Conservation (phyloP, 2,113 vertebrate species). For the Tupaia chinensis region DNA sequence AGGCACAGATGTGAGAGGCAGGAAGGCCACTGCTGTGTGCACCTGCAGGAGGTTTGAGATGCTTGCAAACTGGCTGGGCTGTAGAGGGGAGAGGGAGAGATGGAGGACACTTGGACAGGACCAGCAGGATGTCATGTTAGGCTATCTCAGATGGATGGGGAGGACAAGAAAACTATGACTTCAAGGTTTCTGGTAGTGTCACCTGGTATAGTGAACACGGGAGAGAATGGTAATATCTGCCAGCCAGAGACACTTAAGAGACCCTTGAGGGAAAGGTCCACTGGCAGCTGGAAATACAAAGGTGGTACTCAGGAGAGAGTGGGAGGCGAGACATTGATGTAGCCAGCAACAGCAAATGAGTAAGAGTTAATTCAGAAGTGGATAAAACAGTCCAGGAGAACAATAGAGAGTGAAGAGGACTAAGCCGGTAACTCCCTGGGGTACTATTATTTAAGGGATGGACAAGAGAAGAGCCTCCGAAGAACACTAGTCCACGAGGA, state of each 20-base stretch:
- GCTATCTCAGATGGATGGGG: too few relatives aligned
- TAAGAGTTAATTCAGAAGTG: not conserved
- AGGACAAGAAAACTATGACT: not conserved
- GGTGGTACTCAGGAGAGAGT: not conserved
- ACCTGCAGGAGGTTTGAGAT: too few relatives aligned
- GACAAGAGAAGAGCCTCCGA: too few relatives aligned
- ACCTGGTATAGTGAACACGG: not conserved
- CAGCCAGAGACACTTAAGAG: not conserved
- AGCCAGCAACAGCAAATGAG: not conserved
- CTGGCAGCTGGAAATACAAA: not conserved
- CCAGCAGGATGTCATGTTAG: not conserved
- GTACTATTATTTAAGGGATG: too few relatives aligned
- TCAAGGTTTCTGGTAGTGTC: not conserved
- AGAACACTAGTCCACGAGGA: not conserved
- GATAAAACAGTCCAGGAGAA: not conserved
- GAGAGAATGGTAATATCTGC: not conserved
- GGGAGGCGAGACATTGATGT: not conserved
- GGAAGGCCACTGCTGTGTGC: too few relatives aligned
- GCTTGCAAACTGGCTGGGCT: not conserved
- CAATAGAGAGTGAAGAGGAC: not conserved
- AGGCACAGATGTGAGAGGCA: not conserved
- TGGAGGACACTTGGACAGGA: not conserved
- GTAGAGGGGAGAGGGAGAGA: not conserved
- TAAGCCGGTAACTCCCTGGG: not conserved
- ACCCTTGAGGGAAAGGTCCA: not conserved